phyloP scores from a whole-genome alignment of 1,140 invertebrate genomes.

The Fopius arisanus region DNA sequence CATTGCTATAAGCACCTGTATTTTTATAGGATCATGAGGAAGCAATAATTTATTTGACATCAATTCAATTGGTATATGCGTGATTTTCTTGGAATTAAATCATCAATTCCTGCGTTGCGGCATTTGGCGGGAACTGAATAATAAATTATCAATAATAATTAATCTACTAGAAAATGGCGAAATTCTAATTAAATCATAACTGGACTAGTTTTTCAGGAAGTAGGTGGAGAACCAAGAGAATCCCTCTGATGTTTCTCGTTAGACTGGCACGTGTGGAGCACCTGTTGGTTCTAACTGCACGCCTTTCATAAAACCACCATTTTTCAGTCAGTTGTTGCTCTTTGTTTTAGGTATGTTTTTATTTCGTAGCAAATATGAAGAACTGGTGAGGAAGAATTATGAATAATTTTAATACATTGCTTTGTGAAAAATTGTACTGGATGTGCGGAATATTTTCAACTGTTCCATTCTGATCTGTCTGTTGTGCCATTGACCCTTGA shows the following conservation, averaged over 20 bases:
- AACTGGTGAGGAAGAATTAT: conserved; percentile 13
- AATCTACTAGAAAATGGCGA: no score
- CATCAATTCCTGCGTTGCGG: no score
- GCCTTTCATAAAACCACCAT: no score
- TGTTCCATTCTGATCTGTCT: not conserved
- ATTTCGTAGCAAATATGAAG: conserved; percentile 41
- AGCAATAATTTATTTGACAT: no score
- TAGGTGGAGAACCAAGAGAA: conserved; percentile 27
- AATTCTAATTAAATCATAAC: no score
- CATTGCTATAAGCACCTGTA: not conserved
- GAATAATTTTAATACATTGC: not conserved
- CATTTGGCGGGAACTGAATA: not conserved
- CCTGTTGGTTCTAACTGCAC: conserved; percentile 47
- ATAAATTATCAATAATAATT: not conserved
- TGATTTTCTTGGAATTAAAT: no score
- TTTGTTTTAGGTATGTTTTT: conserved; percentile 42
- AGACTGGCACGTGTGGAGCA: conserved; percentile 46
- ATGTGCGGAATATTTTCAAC: not conserved
- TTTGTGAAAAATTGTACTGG: not conserved
- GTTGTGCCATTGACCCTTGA: not conserved
- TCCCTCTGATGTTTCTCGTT: conserved; percentile 40
- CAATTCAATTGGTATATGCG: no score
- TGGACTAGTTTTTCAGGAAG: not conserved
- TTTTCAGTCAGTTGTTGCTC: conserved; percentile 15
- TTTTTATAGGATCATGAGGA: not conserved